Evolutionary conservation across 2,888 invertebrate species (phyloP).

Genomic region (Panzeria rudis): DNA sequence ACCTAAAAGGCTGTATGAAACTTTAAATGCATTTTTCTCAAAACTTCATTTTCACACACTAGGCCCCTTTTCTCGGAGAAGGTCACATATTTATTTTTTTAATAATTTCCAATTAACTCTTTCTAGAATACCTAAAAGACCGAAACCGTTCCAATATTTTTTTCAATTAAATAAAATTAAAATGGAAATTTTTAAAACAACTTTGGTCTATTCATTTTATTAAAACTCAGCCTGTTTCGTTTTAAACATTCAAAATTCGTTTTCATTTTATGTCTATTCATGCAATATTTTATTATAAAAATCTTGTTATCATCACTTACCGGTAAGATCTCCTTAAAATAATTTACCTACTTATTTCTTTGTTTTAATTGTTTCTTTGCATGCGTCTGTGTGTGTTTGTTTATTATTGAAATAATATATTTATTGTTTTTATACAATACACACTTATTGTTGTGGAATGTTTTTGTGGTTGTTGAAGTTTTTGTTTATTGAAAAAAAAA

Average conservation of each 20-base stretch:
- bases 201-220: conserved; percentile 36
- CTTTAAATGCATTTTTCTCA: too few relatives aligned
- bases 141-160: too few relatives aligned
- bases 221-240: conserved; percentile 37
- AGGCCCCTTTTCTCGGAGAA: too few relatives aligned
- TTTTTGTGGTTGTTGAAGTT: conserved; percentile 47
- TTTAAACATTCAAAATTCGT: not conserved
- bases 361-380: conserved; percentile 34
- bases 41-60: too few relatives aligned
- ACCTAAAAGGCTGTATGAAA: too few relatives aligned
- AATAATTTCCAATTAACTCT: too few relatives aligned
- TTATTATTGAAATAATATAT: conserved; percentile 1
- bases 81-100: too few relatives aligned
- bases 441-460: conserved; percentile 47
- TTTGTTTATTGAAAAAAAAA: conserved; percentile 33
- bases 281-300: not conserved
- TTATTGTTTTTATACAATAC: not conserved
- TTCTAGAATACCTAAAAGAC: too few relatives aligned
- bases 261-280: too few relatives aligned
- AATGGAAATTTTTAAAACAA: not conserved
- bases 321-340: conserved; percentile 7
- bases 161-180: too few relatives aligned
- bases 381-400: not conserved
- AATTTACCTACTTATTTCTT: conserved; percentile 67
- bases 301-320: not conserved